Conservation (phyloP, 2,888 invertebrate species). For the Drosophila kambysellisi region DNA sequence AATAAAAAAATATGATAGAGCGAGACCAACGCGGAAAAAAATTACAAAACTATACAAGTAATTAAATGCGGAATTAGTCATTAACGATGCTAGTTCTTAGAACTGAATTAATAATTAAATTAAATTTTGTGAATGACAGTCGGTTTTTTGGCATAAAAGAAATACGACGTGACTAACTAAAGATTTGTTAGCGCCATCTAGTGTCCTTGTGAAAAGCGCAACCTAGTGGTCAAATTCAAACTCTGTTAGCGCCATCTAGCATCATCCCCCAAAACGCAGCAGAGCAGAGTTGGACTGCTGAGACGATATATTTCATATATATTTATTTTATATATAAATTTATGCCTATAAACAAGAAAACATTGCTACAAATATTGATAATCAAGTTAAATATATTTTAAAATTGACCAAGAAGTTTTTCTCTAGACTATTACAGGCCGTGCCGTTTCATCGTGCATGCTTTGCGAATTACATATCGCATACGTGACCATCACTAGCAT, state of each 20-base stretch:
- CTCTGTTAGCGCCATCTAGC: constrained; percentile 29
- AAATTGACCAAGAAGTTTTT: background rate
- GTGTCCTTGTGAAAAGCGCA: background rate
- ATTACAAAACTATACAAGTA: background rate
- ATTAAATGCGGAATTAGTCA: constrained; percentile 25
- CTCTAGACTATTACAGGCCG: background rate
- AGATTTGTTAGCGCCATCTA: constrained; percentile 34
- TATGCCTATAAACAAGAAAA: background rate
- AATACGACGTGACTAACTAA: constrained; percentile 17
- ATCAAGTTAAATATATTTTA: too few species aligned
- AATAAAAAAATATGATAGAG: background rate
- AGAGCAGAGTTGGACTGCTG: constrained; percentile 1
- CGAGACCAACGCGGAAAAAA: background rate
- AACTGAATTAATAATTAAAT: constrained; percentile 9
- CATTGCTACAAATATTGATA: background rate
- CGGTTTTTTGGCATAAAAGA: constrained; percentile 21
- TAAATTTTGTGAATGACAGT: constrained; percentile 23
- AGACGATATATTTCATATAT: background rate
- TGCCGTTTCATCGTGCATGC: background rate
- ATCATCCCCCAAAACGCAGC: background rate
- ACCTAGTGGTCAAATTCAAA: background rate
- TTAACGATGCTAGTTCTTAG: constrained; percentile 7
- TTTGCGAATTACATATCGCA: background rate
- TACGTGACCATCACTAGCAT: constrained; percentile 18
- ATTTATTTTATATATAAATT: background rate